Conservation (phyloP, 2,113 vertebrate genomes). For the Ptyas mucosa region DNA sequence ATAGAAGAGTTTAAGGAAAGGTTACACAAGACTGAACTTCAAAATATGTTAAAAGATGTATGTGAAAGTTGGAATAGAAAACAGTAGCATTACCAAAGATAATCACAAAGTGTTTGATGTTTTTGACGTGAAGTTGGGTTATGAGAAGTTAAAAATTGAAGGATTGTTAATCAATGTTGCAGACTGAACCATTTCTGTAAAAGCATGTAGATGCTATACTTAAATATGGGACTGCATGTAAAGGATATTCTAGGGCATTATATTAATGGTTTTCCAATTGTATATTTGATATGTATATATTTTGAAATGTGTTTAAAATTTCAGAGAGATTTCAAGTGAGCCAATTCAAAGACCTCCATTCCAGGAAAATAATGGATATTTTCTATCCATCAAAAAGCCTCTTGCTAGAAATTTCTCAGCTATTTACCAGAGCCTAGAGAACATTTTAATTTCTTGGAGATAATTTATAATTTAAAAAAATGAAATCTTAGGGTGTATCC, state of each 20-base stretch:
- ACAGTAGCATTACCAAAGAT: constrained; percentile 19
- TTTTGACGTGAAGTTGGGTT: constrained; percentile 38
- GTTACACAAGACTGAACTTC: background rate
- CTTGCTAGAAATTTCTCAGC: background rate
- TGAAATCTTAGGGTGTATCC: background rate
- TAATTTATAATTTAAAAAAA: background rate
- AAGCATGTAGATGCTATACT: background rate
- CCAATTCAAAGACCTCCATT: constrained; percentile 1
- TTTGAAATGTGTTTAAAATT: background rate
- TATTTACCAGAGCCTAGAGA: no score
- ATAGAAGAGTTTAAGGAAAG: background rate
- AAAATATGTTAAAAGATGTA: constrained; percentile 16
- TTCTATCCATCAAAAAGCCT: background rate
- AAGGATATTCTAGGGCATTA: background rate
- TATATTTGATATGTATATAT: constrained; percentile 13
- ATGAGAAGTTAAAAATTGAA: constrained; percentile 35
- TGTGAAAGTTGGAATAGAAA: background rate
- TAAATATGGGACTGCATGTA: background rate
- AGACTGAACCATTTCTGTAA: background rate
- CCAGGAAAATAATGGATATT: background rate
- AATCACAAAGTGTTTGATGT: constrained; percentile 26
- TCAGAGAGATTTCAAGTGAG: background rate
- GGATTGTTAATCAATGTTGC: background rate
- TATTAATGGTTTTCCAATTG: background rate
- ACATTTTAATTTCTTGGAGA: background rate